These are phyloP conservation scores for Rhopilema esculentum DNA, from an alignment of 30 jellyfish, hydroid and myxozoan genomes.

Conservation along the genomic window DNA sequence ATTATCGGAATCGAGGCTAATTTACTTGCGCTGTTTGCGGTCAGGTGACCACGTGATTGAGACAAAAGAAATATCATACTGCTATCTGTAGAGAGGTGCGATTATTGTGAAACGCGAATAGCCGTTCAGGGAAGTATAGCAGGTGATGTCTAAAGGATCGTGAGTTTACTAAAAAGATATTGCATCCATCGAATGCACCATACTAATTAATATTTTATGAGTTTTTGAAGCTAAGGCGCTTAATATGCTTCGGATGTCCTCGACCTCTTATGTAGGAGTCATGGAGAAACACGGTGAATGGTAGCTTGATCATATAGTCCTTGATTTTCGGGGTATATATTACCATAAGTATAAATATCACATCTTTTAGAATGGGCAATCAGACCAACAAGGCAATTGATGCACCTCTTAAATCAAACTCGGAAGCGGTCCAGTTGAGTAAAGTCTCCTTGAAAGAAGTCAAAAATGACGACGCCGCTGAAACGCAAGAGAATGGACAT, in stretches of 20 bases:
- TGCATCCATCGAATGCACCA: conserved; percentile 8
- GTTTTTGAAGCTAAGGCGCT: conserved; percentile 33
- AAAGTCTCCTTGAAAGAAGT: conserved; percentile 13
- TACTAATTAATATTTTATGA: conserved; percentile 55
- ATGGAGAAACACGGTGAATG: conserved; percentile 8
- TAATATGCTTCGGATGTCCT: background rate
- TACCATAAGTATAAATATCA: background rate
- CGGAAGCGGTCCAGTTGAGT: conserved; percentile 30
- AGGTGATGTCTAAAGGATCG: conserved; percentile 61
- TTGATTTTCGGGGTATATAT: background rate
- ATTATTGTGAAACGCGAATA: conserved; percentile 9
- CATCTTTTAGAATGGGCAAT: conserved; percentile 17
- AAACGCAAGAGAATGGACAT: conserved; percentile 58
- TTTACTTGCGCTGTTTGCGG: background rate
- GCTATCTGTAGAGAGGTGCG: background rate
- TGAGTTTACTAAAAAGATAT: conserved; percentile 24
- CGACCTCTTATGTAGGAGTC: conserved; percentile 33
- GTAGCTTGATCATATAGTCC: conserved; percentile 5
- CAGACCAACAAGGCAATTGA: conserved; percentile 18
- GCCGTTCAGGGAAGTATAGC: conserved; percentile 4
- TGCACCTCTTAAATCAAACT: background rate
- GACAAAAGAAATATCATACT: conserved; percentile 1
- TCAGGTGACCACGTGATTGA: conserved; percentile 12
- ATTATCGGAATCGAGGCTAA: background rate
- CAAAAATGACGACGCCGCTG: conserved; percentile 27